These are phyloP conservation scores for Ptychadena robeensis DNA, from an alignment of 2,797 vertebrate genomes.

Conservation along the genomic window DNA sequence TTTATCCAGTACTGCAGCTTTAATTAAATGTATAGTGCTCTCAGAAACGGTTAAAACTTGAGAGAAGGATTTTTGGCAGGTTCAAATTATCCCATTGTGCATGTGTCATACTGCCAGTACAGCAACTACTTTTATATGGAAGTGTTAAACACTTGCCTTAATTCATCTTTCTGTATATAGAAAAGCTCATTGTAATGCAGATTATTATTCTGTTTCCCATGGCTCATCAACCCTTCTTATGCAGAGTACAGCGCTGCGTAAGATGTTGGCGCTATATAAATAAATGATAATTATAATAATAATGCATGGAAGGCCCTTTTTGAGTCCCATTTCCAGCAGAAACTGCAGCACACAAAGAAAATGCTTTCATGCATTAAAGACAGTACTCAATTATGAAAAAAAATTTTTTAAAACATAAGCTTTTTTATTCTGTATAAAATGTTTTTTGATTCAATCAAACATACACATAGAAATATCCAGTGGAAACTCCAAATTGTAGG, in stretches of 20 bases:
- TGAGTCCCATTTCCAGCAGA: not conserved
- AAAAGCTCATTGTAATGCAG: constrained; percentile 9
- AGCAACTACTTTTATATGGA: constrained; percentile 28
- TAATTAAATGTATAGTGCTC: constrained; percentile 11
- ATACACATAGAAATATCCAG: no score
- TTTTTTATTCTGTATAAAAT: no score
- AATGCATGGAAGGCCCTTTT: not conserved
- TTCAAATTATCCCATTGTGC: constrained; percentile 52
- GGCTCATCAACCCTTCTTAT: constrained; percentile 24
- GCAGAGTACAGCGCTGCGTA: no score
- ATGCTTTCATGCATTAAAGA: not conserved
- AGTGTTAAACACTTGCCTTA: constrained; percentile 33
- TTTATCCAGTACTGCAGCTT: not conserved
- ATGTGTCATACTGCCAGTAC: constrained; percentile 40
- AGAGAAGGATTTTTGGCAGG: constrained; percentile 39
- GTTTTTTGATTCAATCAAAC: no score
- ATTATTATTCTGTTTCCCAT: not conserved
- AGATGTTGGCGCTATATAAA: no score
- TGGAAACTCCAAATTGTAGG: no score
- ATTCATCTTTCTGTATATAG: constrained; percentile 29
- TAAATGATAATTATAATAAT: no score
- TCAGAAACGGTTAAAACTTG: constrained; percentile 8
- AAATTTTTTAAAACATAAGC: no score
- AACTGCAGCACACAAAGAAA: not conserved
- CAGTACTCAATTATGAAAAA: no score